phyloP scores from a whole-genome alignment of 2,888 invertebrate species.

The Microplitis manilae region DNA sequence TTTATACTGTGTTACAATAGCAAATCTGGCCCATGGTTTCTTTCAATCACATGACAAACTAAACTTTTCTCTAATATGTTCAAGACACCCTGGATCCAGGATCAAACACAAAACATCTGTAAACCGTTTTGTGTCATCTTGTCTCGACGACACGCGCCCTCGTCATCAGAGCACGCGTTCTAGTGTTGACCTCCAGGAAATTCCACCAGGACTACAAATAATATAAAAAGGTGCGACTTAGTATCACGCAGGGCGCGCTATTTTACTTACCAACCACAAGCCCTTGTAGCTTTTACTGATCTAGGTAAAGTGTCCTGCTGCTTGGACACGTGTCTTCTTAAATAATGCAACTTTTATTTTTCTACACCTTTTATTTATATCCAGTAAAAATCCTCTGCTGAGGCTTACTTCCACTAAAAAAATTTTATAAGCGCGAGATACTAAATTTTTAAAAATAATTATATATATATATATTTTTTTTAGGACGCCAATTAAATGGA shows the following conservation, averaged over 20 bases:
- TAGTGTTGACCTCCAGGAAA: not conserved
- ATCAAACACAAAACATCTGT: not conserved
- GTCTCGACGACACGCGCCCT: not conserved
- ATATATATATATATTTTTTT: too few relatives aligned
- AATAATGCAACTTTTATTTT: constrained; percentile 18
- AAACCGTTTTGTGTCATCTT: constrained; percentile 14
- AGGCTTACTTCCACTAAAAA: too few relatives aligned
- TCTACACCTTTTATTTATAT: not conserved
- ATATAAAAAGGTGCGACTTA: constrained; percentile 6
- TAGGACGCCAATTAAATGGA: too few relatives aligned
- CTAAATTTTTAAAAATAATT: too few relatives aligned
- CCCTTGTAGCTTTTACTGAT: constrained; percentile 10
- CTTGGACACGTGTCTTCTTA: constrained; percentile 32
- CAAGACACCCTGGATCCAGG: not conserved
- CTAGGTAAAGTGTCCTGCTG: constrained; percentile 27
- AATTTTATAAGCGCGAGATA: too few relatives aligned
- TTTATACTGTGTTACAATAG: constrained; percentile 18
- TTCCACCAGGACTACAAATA: not conserved
- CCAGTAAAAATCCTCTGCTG: not conserved
- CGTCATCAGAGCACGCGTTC: constrained; percentile 16
- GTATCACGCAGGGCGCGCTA: constrained; percentile 24
- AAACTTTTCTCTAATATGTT: constrained; percentile 8
- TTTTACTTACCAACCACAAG: constrained; percentile 29
- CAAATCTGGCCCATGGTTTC: constrained; percentile 25
- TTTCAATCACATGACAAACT: constrained; percentile 33